phyloP scores from a whole-genome alignment of 2,797 vertebrate species.

The Semotilus atromaculatus region DNA sequence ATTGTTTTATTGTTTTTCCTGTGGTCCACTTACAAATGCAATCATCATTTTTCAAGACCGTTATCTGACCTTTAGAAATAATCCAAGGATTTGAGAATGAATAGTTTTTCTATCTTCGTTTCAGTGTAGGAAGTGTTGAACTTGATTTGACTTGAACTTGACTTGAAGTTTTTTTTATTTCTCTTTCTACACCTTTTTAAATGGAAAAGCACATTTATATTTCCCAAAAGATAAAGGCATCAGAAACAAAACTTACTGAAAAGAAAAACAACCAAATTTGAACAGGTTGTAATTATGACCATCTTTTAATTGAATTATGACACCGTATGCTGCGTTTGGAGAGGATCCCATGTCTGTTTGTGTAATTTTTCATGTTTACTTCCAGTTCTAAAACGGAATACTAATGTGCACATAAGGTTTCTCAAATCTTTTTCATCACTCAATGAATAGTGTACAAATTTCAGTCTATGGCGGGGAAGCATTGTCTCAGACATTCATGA shows the following conservation, averaged over 20 bases:
- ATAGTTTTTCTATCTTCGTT: neutral
- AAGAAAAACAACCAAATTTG: constrained; percentile 16
- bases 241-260: constrained; percentile 4
- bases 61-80: neutral
- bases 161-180: neutral
- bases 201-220: neutral
- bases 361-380: constrained; percentile 54
- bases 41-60: neutral
- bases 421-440: constrained; percentile 17
- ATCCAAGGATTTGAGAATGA: neutral
- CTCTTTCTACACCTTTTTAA: neutral
- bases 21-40: neutral
- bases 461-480: too few relatives aligned
- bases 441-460: too few relatives aligned
- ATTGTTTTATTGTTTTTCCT: neutral
- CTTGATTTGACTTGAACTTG: too few relatives aligned
- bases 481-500: too few relatives aligned
- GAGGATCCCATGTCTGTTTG: constrained; percentile 51
- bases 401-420: constrained; percentile 39
- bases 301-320: constrained; percentile 56
- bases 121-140: neutral
- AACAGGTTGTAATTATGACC: constrained; percentile 54
- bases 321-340: constrained; percentile 55
- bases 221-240: neutral
- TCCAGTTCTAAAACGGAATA: constrained; percentile 44